phyloP scores from a whole-genome alignment of 2,797 vertebrate species.

The Sciurus carolinensis region DNA sequence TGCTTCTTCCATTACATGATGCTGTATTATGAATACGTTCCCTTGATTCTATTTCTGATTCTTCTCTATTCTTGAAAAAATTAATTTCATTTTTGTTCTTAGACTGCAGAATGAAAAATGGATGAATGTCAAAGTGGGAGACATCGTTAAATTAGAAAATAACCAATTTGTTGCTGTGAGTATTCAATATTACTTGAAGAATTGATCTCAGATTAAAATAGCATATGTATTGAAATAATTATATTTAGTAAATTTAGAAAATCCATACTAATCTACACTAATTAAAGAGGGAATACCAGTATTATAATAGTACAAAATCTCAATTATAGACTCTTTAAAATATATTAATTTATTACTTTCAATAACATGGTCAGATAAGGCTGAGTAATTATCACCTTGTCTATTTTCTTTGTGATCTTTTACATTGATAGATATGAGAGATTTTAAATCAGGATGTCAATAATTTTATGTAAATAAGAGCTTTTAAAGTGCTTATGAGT shows the following conservation, averaged over 20 bases:
- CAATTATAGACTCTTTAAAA: slow-evolving; percentile 53
- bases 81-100: slow-evolving; percentile 63
- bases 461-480: slow-evolving; percentile 16
- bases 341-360: slow-evolving; percentile 33
- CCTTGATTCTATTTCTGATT: background rate
- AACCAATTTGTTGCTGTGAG: slow-evolving; percentile 95
- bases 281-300: background rate
- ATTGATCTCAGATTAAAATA: slow-evolving; percentile 36
- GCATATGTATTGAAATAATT: background rate
- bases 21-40: background rate
- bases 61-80: slow-evolving; percentile 21
- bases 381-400: background rate
- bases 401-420: background rate
- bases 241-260: slow-evolving; percentile 54
- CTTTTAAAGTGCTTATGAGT: slow-evolving; percentile 51
- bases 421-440: background rate
- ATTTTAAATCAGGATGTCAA: slow-evolving; percentile 1
- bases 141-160: slow-evolving; percentile 93
- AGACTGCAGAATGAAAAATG: slow-evolving; percentile 93
- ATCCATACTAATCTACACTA: background rate
- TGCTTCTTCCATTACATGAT: background rate
- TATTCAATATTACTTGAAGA: slow-evolving; percentile 77
- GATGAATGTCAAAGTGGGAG: slow-evolving; percentile 92
- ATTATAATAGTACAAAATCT: background rate
- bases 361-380: background rate